A percentile compares a stretch with the other conserved stretches of the same genome.
These are phyloP conservation scores for Hapalemur alaotrensis DNA, from an alignment of 2,797 vertebrate genomes.

Conservation along the genomic window DNA sequence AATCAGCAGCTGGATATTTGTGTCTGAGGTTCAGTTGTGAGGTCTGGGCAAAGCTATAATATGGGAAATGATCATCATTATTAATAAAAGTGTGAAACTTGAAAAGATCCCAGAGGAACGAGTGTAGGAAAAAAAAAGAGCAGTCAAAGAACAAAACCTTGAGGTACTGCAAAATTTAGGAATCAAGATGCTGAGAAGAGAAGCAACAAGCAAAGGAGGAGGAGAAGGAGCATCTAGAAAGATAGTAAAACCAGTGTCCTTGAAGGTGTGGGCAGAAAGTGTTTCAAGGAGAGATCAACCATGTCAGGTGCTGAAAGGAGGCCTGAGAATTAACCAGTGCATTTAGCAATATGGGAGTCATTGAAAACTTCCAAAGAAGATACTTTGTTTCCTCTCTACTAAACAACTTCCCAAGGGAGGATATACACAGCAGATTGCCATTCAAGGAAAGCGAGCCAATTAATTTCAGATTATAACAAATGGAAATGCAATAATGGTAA, in stretches of 20 bases:
- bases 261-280: not conserved
- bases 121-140: not conserved
- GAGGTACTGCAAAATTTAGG: not conserved
- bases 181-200: not conserved
- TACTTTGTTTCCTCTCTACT: not conserved
- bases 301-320: not conserved
- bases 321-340: not conserved
- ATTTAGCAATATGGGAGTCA: not conserved
- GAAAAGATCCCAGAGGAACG: not conserved
- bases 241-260: not conserved
- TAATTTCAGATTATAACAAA: not conserved
- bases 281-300: not conserved
- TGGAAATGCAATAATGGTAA: not conserved
- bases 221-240: not conserved
- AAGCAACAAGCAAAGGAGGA: not conserved
- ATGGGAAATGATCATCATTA: not conserved
- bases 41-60: not conserved
- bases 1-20: not conserved
- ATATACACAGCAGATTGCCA: not conserved
- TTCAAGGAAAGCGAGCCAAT: not conserved
- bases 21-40: not conserved
- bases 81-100: not conserved
- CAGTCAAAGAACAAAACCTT: not conserved
- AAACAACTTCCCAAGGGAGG: not conserved
- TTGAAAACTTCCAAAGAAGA: not conserved